Evolutionary conservation across 2,888 invertebrate species (phyloP).

Genomic region (Linnaemya tessellans): DNA sequence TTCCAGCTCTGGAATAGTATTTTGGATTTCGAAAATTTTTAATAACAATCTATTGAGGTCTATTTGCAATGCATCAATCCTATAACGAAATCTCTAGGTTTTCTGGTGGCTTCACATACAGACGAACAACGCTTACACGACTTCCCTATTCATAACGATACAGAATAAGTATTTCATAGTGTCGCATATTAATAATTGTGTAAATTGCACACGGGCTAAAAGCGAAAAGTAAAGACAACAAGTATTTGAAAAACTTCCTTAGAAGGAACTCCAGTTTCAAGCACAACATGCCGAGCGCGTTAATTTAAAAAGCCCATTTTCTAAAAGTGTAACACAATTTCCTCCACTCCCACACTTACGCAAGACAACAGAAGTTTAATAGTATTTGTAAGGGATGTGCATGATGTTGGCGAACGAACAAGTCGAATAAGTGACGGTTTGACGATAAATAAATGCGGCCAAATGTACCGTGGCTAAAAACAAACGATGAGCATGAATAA

Average conservation of each 20-base stretch:
- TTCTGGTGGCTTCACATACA: too few relatives aligned
- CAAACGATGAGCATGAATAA: slow-evolving; percentile 63
- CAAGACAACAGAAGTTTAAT: slow-evolving; percentile 2
- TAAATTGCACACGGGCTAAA: too few relatives aligned
- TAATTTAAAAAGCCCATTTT: background rate
- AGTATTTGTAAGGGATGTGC: background rate
- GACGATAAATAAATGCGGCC: background rate
- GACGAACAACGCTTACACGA: too few relatives aligned
- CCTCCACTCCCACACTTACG: background rate
- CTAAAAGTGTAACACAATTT: background rate
- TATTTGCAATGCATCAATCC: too few relatives aligned
- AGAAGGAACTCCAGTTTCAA: background rate
- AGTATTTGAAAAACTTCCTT: background rate
- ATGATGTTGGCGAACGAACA: background rate
- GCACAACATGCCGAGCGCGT: background rate
- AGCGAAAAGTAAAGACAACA: too few relatives aligned
- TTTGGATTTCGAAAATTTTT: too few relatives aligned
- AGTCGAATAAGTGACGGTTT: slow-evolving; percentile 3
- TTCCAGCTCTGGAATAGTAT: too few relatives aligned
- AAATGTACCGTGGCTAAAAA: slow-evolving; percentile 51
- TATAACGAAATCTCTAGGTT: too few relatives aligned
- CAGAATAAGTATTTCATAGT: too few relatives aligned
- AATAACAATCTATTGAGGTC: too few relatives aligned
- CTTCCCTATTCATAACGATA: too few relatives aligned
- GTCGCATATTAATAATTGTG: too few relatives aligned